A percentile compares a stretch with the other conserved stretches of the same genome.
These are phyloP conservation scores for Catocala sponsa DNA, from an alignment of 2,888 invertebrate genomes.

Conservation along the genomic window DNA sequence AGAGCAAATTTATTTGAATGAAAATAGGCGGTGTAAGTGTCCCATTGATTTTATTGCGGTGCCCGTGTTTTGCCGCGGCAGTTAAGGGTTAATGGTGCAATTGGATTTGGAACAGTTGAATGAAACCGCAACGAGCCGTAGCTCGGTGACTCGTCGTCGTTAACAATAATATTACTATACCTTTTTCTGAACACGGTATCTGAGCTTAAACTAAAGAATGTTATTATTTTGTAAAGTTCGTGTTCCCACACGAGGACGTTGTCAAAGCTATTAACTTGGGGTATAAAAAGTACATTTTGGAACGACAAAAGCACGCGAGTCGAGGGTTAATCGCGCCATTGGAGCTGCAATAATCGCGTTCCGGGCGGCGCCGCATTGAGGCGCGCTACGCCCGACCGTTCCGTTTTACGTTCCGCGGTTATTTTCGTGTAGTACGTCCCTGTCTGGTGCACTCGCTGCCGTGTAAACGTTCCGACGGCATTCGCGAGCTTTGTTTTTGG, in stretches of 20 bases:
- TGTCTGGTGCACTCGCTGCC: constrained; percentile 67
- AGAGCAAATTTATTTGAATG: constrained; percentile 66
- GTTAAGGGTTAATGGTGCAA: constrained; percentile 71
- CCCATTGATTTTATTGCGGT: constrained; percentile 74
- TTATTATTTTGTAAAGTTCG: constrained; percentile 36
- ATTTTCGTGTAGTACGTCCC: constrained; percentile 66
- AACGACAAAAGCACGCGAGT: constrained; percentile 61
- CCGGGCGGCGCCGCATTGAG: constrained; percentile 50
- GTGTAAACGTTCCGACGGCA: constrained; percentile 53
- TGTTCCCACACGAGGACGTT: constrained; percentile 30
- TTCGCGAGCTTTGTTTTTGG: constrained; percentile 66
- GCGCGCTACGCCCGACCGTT: constrained; percentile 51
- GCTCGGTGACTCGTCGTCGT: constrained; percentile 41
- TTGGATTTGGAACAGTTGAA: constrained; percentile 67
- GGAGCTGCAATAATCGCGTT: constrained; percentile 75
- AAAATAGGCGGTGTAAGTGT: constrained; percentile 67
- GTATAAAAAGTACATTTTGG: constrained; percentile 56
- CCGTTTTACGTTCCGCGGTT: constrained; percentile 66
- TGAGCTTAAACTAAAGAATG: constrained; percentile 33
- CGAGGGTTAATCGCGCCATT: constrained; percentile 73
- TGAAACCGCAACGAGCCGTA: constrained; percentile 61
- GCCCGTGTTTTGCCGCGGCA: constrained; percentile 66
- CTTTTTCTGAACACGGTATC: constrained; percentile 24
- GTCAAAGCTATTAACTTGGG: constrained; percentile 46
- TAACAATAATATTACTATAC: constrained; percentile 31